Conservation (phyloP, 2,888 invertebrate genomes). For the Psococerastis gibbosa region DNA sequence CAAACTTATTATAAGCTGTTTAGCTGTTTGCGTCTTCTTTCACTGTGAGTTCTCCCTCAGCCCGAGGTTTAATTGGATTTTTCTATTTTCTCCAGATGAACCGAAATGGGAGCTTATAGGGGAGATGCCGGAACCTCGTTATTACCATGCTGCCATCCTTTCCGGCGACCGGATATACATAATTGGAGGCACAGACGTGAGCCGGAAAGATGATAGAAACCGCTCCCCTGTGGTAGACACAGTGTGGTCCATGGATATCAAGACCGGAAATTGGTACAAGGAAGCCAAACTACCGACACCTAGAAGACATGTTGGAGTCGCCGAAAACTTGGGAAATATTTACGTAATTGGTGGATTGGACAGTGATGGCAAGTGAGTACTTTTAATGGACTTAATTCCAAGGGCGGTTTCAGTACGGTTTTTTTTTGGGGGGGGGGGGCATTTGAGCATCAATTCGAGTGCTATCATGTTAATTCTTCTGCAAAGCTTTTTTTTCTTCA, state of each 20-base stretch:
- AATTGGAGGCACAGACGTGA: conserved; percentile 22
- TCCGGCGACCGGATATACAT: conserved; percentile 43
- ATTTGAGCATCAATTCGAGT: too few species aligned
- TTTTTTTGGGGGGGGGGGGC: too few species aligned
- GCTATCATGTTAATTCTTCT: too few species aligned
- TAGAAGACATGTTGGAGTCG: conserved; percentile 46
- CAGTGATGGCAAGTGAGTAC: conserved; percentile 31
- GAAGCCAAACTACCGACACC: conserved; percentile 38
- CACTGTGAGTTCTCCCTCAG: too few species aligned
- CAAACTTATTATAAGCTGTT: too few species aligned
- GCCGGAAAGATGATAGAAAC: conserved; percentile 21
- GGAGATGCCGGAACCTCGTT: conserved; percentile 46
- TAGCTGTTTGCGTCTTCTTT: too few species aligned
- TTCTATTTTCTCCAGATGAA: not conserved
- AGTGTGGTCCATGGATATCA: conserved; percentile 49
- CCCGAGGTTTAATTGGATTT: too few species aligned
- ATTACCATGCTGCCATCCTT: conserved; percentile 45
- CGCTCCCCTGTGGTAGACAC: conserved; percentile 38
- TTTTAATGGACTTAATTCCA: too few species aligned
- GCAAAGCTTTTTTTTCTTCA: too few species aligned
- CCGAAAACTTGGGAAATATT: conserved; percentile 39
- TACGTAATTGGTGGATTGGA: conserved; percentile 53
- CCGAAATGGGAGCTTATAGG: conserved; percentile 49
- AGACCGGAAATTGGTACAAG: conserved; percentile 40
- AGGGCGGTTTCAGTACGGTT: too few species aligned